Evolutionary conservation across 2,113 vertebrate species (phyloP), one percentile per base, ranked within the genome.

Genomic region (Tichodroma muraria): DNA sequence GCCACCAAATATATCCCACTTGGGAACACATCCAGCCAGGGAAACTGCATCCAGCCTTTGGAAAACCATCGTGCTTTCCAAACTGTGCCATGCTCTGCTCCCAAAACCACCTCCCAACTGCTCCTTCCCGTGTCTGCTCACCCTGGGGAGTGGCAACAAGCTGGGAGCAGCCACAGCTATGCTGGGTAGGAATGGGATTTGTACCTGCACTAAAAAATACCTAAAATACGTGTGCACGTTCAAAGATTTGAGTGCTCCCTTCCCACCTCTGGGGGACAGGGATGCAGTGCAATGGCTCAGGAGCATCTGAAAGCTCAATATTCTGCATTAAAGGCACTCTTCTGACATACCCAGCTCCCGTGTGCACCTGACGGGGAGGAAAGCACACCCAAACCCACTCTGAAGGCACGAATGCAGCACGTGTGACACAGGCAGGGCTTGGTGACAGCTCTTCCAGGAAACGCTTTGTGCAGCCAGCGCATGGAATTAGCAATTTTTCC

Each of bases 151-250:
- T 3, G 37, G 4, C 9, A 49, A 57, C 37, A n/a, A 65, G 56
- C n/a, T 27, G 40, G 50, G 30, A 57, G 50, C 45, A 82, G 17
- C 27, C 47, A 22, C 9, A 56, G 38, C 30, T 8, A 1, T n/a
- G 69, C 47, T 6, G 17, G 4, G 2, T 2, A 21, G 56, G 33
- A 17, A 27, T 6, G 6, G 14, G n/a, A 69, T 54, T 79, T 80
- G 17, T 18, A 75, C 12, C 64, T 54, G 11, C 38, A 78, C 15
- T 6, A 59, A 64, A 72, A 64, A 47, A 13, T 40, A 49, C 9
- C 10, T 56, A 42, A 84, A 89, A 50, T 2, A 1, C 0, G 1
- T 9, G 30, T 42, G 30, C 6, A 25, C 0, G 0, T n/a, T 63
- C 22, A 5, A 44, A 64, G 53, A 27, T 16, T 30, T 6, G 13